Conservation (phyloP, 2,888 invertebrate genomes). For the Schizaphis graminum region DNA sequence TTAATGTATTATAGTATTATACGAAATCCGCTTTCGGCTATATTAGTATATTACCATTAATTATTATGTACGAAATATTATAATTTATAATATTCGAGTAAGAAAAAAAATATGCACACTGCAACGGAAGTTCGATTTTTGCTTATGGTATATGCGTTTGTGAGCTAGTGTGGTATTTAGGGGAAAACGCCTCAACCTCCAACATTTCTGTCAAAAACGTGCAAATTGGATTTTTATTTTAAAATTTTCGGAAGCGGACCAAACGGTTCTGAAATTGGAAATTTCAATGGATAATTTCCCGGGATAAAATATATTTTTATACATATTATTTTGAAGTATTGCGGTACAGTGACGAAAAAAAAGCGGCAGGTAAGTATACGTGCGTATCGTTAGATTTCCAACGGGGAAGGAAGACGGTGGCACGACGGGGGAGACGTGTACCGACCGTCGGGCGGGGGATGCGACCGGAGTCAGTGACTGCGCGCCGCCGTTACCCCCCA, state of each 20-base stretch:
- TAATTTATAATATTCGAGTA: background rate
- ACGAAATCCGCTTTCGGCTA: background rate
- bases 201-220: background rate
- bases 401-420: background rate
- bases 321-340: background rate
- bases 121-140: background rate
- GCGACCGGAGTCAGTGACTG: conserved; percentile 63
- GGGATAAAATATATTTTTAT: background rate
- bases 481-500: conserved; percentile 2
- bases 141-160: background rate
- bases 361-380: background rate
- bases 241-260: background rate
- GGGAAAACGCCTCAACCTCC: background rate
- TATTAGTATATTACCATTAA: background rate
- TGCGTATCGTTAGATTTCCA: conserved; percentile 15
- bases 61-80: background rate
- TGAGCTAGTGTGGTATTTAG: background rate
- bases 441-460: conserved; percentile 13
- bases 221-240: background rate
- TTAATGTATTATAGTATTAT: background rate
- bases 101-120: background rate
- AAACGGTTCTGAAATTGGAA: background rate
- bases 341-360: background rate
- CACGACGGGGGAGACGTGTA: background rate
- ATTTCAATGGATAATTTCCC: background rate